Evolutionary conservation across 2,888 invertebrate genomes (phyloP).

Genomic region (Beris chalybata): DNA sequence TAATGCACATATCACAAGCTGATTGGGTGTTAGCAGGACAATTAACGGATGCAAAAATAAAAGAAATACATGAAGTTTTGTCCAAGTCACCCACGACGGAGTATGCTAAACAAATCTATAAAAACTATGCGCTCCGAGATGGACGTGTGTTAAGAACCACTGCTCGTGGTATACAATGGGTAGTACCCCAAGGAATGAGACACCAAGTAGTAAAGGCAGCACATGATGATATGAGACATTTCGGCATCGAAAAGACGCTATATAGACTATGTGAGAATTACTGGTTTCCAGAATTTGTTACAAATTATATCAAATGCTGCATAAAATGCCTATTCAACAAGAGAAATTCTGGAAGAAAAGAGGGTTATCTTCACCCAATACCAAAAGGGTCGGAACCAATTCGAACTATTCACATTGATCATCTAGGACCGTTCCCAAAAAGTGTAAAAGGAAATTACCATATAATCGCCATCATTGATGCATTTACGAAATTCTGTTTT

Average conservation of each 20-base stretch:
- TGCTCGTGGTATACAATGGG: slow-evolving; percentile 36
- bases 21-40: too few species aligned
- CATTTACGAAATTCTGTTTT: background rate
- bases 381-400: slow-evolving; percentile 51
- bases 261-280: slow-evolving; percentile 45
- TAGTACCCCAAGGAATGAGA: slow-evolving; percentile 39
- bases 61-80: background rate
- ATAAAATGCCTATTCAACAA: slow-evolving; percentile 50
- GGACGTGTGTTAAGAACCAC: slow-evolving; percentile 35
- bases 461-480: slow-evolving; percentile 9
- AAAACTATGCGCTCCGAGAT: slow-evolving; percentile 37
- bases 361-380: slow-evolving; percentile 52
- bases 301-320: slow-evolving; percentile 47
- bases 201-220: slow-evolving; percentile 38
- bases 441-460: slow-evolving; percentile 16
- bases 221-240: slow-evolving; percentile 36
- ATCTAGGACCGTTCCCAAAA: slow-evolving; percentile 48
- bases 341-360: slow-evolving; percentile 41
- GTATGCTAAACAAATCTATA: slow-evolving; percentile 29
- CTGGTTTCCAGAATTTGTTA: slow-evolving; percentile 52
- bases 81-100: background rate
- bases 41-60: slow-evolving; percentile 1
- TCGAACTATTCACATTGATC: slow-evolving; percentile 45
- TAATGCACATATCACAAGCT: background rate
- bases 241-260: slow-evolving; percentile 34